Conservation (phyloP, 2,113 vertebrate genomes). For the Rhynchopsitta pachyrhyncha region DNA sequence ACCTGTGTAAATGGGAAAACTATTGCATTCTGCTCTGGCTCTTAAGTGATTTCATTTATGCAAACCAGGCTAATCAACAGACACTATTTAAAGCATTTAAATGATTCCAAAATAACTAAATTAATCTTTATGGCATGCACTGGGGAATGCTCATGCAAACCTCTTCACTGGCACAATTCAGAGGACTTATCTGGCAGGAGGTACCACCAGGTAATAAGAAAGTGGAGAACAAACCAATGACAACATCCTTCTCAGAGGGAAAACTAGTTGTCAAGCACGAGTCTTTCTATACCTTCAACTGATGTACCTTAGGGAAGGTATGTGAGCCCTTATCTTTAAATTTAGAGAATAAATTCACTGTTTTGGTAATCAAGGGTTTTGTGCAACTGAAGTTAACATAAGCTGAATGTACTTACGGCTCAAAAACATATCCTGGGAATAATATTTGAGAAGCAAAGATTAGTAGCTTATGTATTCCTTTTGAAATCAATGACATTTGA, state of each 20-base stretch:
- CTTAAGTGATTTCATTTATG: neutral
- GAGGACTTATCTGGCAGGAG: neutral
- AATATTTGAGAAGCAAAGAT: neutral
- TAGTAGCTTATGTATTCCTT: neutral
- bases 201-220: neutral
- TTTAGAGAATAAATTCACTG: neutral
- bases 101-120: neutral
- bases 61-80: neutral
- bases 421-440: neutral
- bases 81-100: neutral
- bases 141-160: neutral
- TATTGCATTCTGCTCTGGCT: neutral
- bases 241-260: neutral
- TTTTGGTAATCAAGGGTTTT: neutral
- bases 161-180: neutral
- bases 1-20: neutral
- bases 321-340: neutral
- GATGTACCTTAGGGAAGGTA: neutral
- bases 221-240: neutral
- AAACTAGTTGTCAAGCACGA: neutral
- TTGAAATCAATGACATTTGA: neutral
- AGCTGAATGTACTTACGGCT: neutral
- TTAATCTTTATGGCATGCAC: neutral
- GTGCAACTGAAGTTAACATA: neutral
- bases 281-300: neutral